These are phyloP conservation scores for Autographa pulchrina DNA, from an alignment of 2,888 invertebrate species.

Conservation along the genomic window DNA sequence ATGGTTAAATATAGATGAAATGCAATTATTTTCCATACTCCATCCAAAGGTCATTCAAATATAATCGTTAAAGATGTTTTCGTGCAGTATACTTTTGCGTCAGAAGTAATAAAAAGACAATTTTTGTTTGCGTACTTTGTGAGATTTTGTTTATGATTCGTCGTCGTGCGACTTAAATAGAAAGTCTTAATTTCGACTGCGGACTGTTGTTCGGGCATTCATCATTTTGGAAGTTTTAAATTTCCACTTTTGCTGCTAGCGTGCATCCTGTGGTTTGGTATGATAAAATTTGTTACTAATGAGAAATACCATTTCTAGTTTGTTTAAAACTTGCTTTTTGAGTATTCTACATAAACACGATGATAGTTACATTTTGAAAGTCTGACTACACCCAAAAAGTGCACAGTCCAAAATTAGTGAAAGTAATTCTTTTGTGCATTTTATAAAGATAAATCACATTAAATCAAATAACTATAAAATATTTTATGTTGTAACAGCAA, in stretches of 20 bases:
- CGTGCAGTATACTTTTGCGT: conserved; percentile 43
- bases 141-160: conserved; percentile 45
- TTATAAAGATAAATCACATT: too few relatives aligned
- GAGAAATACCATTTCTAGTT: neutral
- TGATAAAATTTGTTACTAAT: neutral
- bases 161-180: conserved; percentile 35
- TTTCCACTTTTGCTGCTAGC: conserved; percentile 20
- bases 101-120: conserved; percentile 42
- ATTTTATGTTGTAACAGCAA: too few relatives aligned
- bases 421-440: too few relatives aligned
- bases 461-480: too few relatives aligned
- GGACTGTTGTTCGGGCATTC: conserved; percentile 18
- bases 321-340: neutral
- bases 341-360: neutral
- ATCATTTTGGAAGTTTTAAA: conserved; percentile 32
- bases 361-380: neutral
- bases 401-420: too few relatives aligned
- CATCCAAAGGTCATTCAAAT: conserved; percentile 33
- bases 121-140: conserved; percentile 42
- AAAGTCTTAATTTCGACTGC: conserved; percentile 29
- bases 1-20: conserved; percentile 21
- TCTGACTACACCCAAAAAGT: neutral
- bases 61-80: conserved; percentile 29
- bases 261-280: conserved; percentile 24
- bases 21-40: conserved; percentile 28